Percentiles rank a stretch among this genome's conserved stretches.
phyloP scores from a whole-genome alignment of 2,797 vertebrate genomes.

The Graptemys geographica region DNA sequence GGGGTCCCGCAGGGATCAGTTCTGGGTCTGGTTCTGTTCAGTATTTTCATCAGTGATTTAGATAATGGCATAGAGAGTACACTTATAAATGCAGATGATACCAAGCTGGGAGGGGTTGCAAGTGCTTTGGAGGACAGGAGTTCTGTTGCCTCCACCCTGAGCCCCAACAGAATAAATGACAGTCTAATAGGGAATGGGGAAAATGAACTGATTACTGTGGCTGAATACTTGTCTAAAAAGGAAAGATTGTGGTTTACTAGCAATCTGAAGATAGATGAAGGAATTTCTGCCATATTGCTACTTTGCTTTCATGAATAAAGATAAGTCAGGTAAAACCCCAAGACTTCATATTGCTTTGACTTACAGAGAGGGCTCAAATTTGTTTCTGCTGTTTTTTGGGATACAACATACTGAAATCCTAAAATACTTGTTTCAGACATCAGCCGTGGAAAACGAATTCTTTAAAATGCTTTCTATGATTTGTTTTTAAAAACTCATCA shows the following conservation, averaged over 20 bases:
- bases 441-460: not conserved
- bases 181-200: not conserved
- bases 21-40: no score
- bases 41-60: no score
- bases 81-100: no score
- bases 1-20: no score
- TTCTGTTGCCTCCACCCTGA: not conserved
- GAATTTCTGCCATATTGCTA: fast-evolving
- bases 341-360: not conserved
- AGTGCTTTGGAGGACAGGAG: not conserved
- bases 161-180: not conserved
- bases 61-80: no score
- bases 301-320: not conserved
- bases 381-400: not conserved
- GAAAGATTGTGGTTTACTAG: not conserved
- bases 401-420: not conserved
- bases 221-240: not conserved
- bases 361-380: not conserved
- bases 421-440: not conserved
- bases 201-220: not conserved
- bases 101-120: no score
- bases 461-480: not conserved
- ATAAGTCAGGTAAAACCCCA: not conserved
- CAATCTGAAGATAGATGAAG: not conserved
- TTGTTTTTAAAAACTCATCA: not conserved